These are phyloP conservation scores for Thunnus thynnus DNA, from an alignment of 2,113 vertebrate genomes.

Conservation along the genomic window DNA sequence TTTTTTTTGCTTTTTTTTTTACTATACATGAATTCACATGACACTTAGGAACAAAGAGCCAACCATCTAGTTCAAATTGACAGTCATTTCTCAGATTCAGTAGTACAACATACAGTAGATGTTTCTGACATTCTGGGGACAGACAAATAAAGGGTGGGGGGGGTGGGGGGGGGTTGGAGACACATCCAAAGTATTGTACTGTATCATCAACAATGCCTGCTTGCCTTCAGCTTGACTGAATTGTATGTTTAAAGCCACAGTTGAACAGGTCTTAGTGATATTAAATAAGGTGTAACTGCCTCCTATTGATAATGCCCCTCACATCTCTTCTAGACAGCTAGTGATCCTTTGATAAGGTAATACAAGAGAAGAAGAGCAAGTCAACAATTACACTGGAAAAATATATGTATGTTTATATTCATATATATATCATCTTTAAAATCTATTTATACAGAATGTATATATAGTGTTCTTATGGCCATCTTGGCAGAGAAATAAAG, in stretches of 20 bases:
- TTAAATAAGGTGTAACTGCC: constrained; percentile 69
- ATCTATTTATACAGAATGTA: constrained; percentile 88
- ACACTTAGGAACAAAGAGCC: constrained; percentile 74
- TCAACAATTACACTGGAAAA: constrained; percentile 89
- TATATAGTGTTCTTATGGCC: constrained; percentile 86
- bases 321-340: constrained; percentile 79
- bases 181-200: constrained; percentile 53
- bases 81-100: constrained; percentile 68
- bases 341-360: constrained; percentile 77
- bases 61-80: constrained; percentile 70
- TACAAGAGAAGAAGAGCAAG: constrained; percentile 83
- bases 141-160: constrained; percentile 33
- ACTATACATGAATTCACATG: constrained; percentile 77
- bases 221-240: constrained; percentile 70
- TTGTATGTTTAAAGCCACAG: constrained; percentile 83
- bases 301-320: constrained; percentile 73
- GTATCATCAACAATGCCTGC: constrained; percentile 40
- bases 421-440: constrained; percentile 87
- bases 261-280: constrained; percentile 81
- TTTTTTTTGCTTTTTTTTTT: constrained; percentile 11
- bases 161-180: constrained; percentile 38
- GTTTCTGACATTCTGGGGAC: constrained; percentile 65
- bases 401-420: constrained; percentile 89
- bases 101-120: constrained; percentile 74
- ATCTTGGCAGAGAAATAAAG: constrained; percentile 87